Evolutionary conservation across 2,797 vertebrate genomes (phyloP), one percentile per base, ranked within the genome.

Genomic region (Lepus townsendii): DNA sequence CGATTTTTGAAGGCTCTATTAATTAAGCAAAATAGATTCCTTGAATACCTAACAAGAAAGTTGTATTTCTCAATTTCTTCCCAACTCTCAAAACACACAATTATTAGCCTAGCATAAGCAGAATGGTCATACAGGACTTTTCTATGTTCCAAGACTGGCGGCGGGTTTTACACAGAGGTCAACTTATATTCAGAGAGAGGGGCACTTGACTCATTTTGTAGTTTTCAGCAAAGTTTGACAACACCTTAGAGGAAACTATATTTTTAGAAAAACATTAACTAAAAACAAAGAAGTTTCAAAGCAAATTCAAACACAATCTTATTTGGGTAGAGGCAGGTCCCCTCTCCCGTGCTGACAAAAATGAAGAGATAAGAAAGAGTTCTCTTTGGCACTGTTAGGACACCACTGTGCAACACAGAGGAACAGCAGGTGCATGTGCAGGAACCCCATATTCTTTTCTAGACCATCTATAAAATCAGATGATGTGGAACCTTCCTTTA

Each of bases 231-330:
- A 75, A 92, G 35, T 63, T 66, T 83, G 78, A 92, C n/a, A 91
- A 84, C 26, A 96, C 57, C 30, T 97, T 82, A 84, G 63, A 89
- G 76, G 76, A 95, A 86, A 94, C 92, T 86, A 42, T 91, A 95
- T 94, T 93, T 96, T 90, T 95, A 96, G 82, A 94, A 79, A 95
- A 86, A 82, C 76, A 91, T 91, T 27, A 88, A 72, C 24, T 94
- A 19, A 82, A 92, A 90, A 91, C 71, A 96, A 86, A 93, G 82
- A 76, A 95, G 93, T 2, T 10, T 69, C 83, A 93, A 83, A 72
- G 88, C 63, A 93, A 77, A 94, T 80, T 95, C n/a, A 86, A 79
- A 38, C 66, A 47, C 32, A 90, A 86, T 87, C 63, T 95, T 86
- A 84, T 68, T 84, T 86, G 47, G 80, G 50, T 27, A 22, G 47